Conservation (phyloP, 2,888 invertebrate genomes). For the Papilio gigon region DNA sequence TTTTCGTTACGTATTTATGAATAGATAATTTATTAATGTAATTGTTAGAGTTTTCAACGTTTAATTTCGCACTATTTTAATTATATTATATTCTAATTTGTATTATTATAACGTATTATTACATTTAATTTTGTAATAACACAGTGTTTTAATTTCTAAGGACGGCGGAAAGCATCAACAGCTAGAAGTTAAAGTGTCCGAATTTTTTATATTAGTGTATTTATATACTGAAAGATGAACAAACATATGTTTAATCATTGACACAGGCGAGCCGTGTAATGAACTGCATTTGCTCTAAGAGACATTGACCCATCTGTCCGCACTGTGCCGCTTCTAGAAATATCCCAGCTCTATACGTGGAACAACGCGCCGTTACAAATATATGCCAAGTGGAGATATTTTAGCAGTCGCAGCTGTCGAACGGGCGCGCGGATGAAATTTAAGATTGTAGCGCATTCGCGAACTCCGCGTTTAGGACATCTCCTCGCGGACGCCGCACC, state of each 20-base stretch:
- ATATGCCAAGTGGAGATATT: constrained; percentile 69
- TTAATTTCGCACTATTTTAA: neutral
- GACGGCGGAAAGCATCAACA: neutral
- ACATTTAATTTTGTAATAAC: neutral
- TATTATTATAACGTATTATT: neutral
- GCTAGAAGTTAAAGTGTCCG: neutral
- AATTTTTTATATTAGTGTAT: neutral
- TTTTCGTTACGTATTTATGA: too few species aligned
- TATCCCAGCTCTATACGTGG: constrained; percentile 48
- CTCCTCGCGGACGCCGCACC: too few species aligned
- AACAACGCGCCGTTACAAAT: constrained; percentile 55
- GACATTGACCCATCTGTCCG: constrained; percentile 78
- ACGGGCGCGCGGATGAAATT: constrained; percentile 62
- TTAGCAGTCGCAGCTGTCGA: constrained; percentile 71
- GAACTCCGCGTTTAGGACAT: too few species aligned
- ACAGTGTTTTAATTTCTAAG: neutral
- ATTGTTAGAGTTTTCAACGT: neutral
- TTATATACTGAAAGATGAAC: constrained; percentile 4
- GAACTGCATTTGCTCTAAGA: constrained; percentile 57
- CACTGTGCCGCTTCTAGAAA: constrained; percentile 56
- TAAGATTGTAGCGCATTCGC: too few species aligned
- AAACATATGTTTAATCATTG: constrained; percentile 15
- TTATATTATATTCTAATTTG: neutral
- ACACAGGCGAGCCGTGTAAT: constrained; percentile 33
- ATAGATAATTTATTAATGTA: neutral